Evolutionary conservation across 1,140 invertebrate species (phyloP), one percentile per base, ranked within the genome.

Genomic region (Microplitis mediator): DNA sequence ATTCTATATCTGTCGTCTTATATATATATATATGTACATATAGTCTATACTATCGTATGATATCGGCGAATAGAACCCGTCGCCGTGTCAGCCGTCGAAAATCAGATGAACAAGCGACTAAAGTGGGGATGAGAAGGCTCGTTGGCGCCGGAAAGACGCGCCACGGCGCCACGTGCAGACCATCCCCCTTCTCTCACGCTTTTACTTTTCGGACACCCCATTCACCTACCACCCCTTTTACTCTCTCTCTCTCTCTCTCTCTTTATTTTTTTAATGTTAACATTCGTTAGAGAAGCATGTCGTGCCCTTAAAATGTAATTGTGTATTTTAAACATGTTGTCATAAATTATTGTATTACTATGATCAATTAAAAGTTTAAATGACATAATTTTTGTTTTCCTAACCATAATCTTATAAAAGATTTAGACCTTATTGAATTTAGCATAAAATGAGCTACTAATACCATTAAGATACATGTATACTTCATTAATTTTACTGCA

Each of bases 131-230:
- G 63, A 45, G 63, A 79, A 78, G 80, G 74, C 76, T 79, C 75
- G 75, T 74, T 79, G 84, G 84, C 84, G 84, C 84, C 84, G 79
- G 76, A 74, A 77, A 77, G 84, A 77, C 84, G 84, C 84, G 84
- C 83, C 84, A 79, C 81, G 84, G 84, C 84, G 84, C 84, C 84
- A 84, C 84, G 84, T 84, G 84, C 23, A 58, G 56, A 80, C 83
- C 80, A 85, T 80, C 80, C 79, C 80, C 78, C 78, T 78, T 79
- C 73, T 39, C 71, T 56, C 62, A 9, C 58, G 70, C 73, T 72
- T 73, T 73, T 70, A 71, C 74, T 60, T 51, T 54, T 74, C 61
- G 69, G 52, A 56, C 63, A 64, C 51, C 66, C 34, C 54, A 58
- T 50, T 69, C 65, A 35, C 31, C 61, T 35, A 51, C 31, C 35